A percentile compares a stretch with the other conserved stretches of the same genome.
phyloP scores from a whole-genome alignment of 2,888 invertebrate genomes.

The Plemyria rubiginata region DNA sequence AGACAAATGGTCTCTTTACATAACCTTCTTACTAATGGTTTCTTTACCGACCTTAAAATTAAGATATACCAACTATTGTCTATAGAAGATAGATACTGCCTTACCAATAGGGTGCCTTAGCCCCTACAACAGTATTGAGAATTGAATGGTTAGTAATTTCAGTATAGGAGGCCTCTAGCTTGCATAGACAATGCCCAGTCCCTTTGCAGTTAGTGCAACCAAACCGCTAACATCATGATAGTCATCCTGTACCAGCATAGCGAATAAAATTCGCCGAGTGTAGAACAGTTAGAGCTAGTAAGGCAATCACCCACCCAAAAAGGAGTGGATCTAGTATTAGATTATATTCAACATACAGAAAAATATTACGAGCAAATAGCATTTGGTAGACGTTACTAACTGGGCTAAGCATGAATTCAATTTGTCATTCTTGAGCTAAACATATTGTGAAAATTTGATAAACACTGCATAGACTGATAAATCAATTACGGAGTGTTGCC shows the following conservation, averaged over 20 bases:
- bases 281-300: background rate
- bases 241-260: too few relatives aligned
- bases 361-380: background rate
- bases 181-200: too few relatives aligned
- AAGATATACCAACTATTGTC: conserved; percentile 22
- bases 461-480: background rate
- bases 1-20: conserved; percentile 11
- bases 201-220: too few relatives aligned
- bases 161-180: too few relatives aligned
- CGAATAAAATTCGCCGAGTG: too few relatives aligned
- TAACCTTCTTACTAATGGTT: too few relatives aligned
- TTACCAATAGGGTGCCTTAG: background rate
- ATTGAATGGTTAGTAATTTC: background rate
- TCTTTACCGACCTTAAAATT: conserved; percentile 26
- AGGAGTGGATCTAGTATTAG: background rate
- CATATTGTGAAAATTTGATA: background rate
- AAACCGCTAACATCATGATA: too few relatives aligned
- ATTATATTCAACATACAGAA: background rate
- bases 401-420: background rate
- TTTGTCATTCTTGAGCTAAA: background rate
- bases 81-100: background rate
- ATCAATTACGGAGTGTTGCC: background rate
- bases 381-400: background rate
- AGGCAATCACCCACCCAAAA: background rate
- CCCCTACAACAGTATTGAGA: background rate